These are phyloP conservation scores for Abramis brama DNA, from an alignment of 2,113 vertebrate species.

Conservation along the genomic window DNA sequence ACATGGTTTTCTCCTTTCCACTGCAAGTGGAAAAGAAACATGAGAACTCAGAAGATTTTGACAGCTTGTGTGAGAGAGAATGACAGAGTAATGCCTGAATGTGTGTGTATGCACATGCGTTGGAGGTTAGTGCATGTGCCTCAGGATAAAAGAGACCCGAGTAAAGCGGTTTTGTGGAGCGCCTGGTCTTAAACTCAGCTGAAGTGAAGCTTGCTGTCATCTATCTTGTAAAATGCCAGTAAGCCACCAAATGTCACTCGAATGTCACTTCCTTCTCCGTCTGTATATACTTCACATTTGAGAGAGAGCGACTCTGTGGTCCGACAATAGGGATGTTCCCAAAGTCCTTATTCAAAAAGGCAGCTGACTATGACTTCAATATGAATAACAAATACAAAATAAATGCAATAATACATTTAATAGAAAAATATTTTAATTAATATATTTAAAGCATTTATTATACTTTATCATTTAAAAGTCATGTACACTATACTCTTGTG, in stretches of 20 bases:
- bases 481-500: too few relatives aligned
- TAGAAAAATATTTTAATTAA: background rate
- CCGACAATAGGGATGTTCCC: background rate
- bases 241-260: slow-evolving; percentile 62
- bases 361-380: background rate
- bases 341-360: background rate
- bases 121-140: slow-evolving; percentile 10
- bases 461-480: too few relatives aligned
- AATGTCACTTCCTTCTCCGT: slow-evolving; percentile 60
- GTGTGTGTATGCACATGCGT: slow-evolving; percentile 37
- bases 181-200: slow-evolving; percentile 37
- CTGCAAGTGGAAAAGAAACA: slow-evolving; percentile 47
- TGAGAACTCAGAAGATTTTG: slow-evolving; percentile 17
- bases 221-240: slow-evolving; percentile 62
- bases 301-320: background rate
- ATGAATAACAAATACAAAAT: background rate
- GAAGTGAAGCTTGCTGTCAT: slow-evolving; percentile 57
- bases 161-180: slow-evolving; percentile 16
- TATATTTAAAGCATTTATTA: background rate
- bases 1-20: slow-evolving; percentile 34
- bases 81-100: slow-evolving; percentile 15
- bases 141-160: slow-evolving; percentile 27
- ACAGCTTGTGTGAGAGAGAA: slow-evolving; percentile 26
- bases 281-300: slow-evolving; percentile 40
- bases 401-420: background rate